Evolutionary conservation across 2,113 vertebrate species (phyloP), one percentile per base, ranked within the genome.

Genomic region (Polypterus senegalus): DNA sequence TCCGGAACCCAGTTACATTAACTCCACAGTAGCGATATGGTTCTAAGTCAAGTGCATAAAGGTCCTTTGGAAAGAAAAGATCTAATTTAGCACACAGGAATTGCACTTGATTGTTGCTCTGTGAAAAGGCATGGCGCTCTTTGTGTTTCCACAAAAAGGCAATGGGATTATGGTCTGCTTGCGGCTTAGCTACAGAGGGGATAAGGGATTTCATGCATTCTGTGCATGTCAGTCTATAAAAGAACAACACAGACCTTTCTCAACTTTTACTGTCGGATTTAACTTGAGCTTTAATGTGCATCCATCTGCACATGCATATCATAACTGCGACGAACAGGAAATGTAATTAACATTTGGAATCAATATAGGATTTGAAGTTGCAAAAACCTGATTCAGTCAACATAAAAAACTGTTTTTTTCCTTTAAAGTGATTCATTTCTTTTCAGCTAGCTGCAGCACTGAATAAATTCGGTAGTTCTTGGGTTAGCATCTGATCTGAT

Each of bases 21-120:
- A 99, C 96, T 3, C 96, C 96, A 0, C 94, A 97, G 82, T 96
- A 99, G 71, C 93, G 94, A 10, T 98, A 99, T 5, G 93, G 93
- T 71, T 99, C 96, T 75, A 99, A 84, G 82, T 99, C 92, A 66
- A 99, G 86, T 9, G 95, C 95, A 74, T 97, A 95, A 72, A 99
- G 88, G 79, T 99, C 96, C 96, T 98, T 73, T 58, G 69, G 49
- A 77, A 71, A 76, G 68, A 72, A 57, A 54, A 43, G 45, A 64
- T 61, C 47, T 27, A 46, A 53, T 52, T 62, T 52, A 59, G 51
- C 55, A 9, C 57, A 55, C 48, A 10, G 48, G 55, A 46, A 63
- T 49, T 49, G 55, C 49, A 52, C 8, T 58, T 63, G 11, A 63
- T 64, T 53, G 55, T 66, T 27, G 7, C 62, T 45, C 46, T 11